These are phyloP conservation scores for Aleiodes alternator DNA, from an alignment of 2,888 invertebrate genomes.

Conservation along the genomic window DNA sequence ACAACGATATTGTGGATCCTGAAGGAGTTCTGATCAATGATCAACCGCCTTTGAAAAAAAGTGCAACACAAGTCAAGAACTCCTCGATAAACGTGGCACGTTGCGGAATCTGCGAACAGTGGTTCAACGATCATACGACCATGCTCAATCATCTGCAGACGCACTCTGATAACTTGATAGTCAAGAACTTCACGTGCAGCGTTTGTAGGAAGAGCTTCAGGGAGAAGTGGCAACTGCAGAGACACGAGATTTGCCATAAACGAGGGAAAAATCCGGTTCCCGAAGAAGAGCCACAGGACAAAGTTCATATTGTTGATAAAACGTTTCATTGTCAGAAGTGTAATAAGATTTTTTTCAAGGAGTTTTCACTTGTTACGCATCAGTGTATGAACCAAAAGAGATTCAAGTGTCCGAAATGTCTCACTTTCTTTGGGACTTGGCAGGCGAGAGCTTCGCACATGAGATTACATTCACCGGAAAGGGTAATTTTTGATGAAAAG, in stretches of 20 bases:
- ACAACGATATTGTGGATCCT: constrained; percentile 61
- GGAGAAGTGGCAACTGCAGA: constrained; percentile 67
- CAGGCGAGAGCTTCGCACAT: constrained; percentile 66
- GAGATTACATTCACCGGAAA: constrained; percentile 59
- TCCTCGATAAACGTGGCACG: constrained; percentile 64
- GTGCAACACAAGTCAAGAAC: constrained; percentile 48
- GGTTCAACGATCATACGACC: constrained; percentile 68
- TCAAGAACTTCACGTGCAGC: constrained; percentile 63
- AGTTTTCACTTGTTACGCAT: constrained; percentile 66
- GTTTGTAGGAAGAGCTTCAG: constrained; percentile 68
- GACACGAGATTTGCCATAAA: constrained; percentile 68
- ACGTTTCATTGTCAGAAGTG: constrained; percentile 69
- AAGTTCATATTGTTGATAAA: constrained; percentile 64
- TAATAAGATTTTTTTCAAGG: constrained; percentile 71
- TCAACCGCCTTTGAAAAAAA: constrained; percentile 58
- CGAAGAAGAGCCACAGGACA: constrained; percentile 65
- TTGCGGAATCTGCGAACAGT: constrained; percentile 66
- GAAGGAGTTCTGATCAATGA: constrained; percentile 56
- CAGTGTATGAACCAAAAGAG: constrained; percentile 64
- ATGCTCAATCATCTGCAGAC: constrained; percentile 68
- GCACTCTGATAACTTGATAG: constrained; percentile 64
- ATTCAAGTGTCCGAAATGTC: constrained; percentile 64
- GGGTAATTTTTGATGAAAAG: constrained; percentile 48
- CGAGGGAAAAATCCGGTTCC: constrained; percentile 58
- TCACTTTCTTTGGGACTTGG: constrained; percentile 61